Percentiles rank a stretch among this genome's conserved stretches.
phyloP scores from a whole-genome alignment of 2,888 invertebrate species.

The Drosophila tanythrix region DNA sequence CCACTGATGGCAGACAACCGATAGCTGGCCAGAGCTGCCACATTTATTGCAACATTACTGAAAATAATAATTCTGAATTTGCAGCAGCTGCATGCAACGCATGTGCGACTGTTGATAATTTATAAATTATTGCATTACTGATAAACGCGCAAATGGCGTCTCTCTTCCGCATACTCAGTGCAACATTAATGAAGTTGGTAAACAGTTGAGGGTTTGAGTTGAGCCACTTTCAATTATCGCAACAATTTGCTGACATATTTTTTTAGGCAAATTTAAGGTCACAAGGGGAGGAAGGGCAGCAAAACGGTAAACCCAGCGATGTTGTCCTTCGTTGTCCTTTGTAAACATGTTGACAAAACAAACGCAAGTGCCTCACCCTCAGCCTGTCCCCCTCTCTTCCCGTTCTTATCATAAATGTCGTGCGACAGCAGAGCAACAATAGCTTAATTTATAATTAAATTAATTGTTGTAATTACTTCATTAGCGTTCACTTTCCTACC shows the following conservation, averaged over 20 bases:
- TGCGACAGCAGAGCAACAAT: slow-evolving; percentile 54
- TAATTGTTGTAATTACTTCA: slow-evolving; percentile 84
- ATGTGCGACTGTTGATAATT: slow-evolving; percentile 67
- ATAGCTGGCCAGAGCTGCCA: slow-evolving; percentile 39
- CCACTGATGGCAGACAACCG: slow-evolving; percentile 67
- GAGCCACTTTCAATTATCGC: slow-evolving; percentile 42
- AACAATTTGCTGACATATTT: slow-evolving; percentile 30
- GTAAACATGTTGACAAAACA: slow-evolving; percentile 74
- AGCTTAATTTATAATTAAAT: slow-evolving; percentile 83
- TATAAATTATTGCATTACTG: slow-evolving; percentile 72
- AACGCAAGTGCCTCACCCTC: slow-evolving; percentile 1
- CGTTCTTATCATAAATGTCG: slow-evolving; percentile 57
- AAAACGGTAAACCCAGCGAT: background rate
- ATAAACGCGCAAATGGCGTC: slow-evolving; percentile 54
- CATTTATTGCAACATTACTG: slow-evolving; percentile 71
- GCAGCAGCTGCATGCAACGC: slow-evolving; percentile 32
- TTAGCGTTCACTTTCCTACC: slow-evolving; percentile 66
- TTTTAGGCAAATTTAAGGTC: slow-evolving; percentile 40
- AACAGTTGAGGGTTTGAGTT: slow-evolving; percentile 19
- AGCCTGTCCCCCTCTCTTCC: background rate
- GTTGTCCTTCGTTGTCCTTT: slow-evolving; percentile 70
- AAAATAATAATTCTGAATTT: slow-evolving; percentile 42
- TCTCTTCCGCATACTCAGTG: slow-evolving; percentile 13
- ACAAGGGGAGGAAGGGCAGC: background rate
- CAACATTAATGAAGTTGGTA: slow-evolving; percentile 42